phyloP scores from a whole-genome alignment of 2,113 vertebrate genomes.

The Amphiprion percula region DNA sequence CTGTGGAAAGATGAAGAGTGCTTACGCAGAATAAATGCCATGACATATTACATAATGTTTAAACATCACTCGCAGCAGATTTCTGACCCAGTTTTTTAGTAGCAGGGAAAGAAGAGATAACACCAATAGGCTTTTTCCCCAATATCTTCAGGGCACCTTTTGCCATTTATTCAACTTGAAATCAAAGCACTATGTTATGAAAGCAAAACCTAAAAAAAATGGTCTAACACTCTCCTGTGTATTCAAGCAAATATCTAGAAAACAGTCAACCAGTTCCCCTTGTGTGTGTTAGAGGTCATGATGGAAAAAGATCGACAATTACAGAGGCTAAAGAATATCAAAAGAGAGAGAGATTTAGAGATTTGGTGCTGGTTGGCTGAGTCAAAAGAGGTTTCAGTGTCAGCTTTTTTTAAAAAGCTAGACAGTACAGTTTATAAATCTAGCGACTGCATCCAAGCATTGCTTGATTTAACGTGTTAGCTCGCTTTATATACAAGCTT shows the following conservation, averaged over 20 bases:
- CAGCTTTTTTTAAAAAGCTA: neutral
- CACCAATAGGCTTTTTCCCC: neutral
- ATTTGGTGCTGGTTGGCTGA: conserved; percentile 18
- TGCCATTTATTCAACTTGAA: conserved; percentile 3
- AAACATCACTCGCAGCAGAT: conserved; percentile 74
- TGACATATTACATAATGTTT: conserved; percentile 73
- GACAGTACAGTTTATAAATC: neutral
- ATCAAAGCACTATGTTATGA: conserved; percentile 16
- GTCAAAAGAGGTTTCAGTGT: conserved; percentile 15
- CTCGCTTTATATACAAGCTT: neutral
- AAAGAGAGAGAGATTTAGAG: neutral
- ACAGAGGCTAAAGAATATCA: neutral
- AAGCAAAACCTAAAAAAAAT: neutral
- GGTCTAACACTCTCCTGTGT: neutral
- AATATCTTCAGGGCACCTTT: conserved; percentile 46
- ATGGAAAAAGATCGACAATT: neutral
- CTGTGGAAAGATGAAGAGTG: conserved; percentile 49
- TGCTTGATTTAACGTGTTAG: neutral
- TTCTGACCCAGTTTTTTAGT: conserved; percentile 71
- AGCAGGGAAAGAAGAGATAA: conserved; percentile 15
- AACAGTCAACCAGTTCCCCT: neutral
- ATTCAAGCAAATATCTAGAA: neutral
- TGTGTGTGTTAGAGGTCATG: neutral
- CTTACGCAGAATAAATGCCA: conserved; percentile 59
- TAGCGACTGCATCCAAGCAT: neutral